phyloP scores from a whole-genome alignment of 2,113 vertebrate species.

The Lamprologus tigripictilis region DNA sequence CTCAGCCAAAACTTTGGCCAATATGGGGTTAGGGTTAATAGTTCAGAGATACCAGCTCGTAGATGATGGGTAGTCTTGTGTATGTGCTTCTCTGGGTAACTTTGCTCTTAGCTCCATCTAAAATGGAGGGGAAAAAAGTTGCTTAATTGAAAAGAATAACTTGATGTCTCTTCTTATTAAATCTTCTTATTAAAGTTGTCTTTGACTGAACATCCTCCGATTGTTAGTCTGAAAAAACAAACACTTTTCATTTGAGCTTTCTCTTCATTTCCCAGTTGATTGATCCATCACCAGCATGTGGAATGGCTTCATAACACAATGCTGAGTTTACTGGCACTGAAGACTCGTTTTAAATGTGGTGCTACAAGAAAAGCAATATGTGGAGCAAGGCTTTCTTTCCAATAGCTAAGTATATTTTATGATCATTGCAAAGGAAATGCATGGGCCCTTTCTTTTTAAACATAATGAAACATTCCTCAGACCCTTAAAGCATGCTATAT shows the following conservation, averaged over 20 bases:
- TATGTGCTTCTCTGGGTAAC: background rate
- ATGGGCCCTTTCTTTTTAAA: background rate
- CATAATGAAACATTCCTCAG: background rate
- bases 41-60: background rate
- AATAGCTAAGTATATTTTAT: background rate
- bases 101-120: background rate
- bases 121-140: rapidly evolving
- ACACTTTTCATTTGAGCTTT: background rate
- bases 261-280: background rate
- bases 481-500: background rate
- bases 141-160: background rate
- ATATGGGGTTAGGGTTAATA: background rate
- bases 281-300: constrained; percentile 17
- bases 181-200: background rate
- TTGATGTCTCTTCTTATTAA: background rate
- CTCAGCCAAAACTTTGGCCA: background rate
- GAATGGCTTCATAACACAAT: background rate
- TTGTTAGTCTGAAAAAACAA: background rate
- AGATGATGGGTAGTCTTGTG: background rate
- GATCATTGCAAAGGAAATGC: background rate
- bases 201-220: background rate
- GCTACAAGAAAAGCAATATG: background rate
- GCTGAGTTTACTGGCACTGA: background rate
- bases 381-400: background rate
- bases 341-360: background rate